Percentiles rank a stretch among this genome's conserved stretches.
These are phyloP conservation scores for Scotopteryx bipunctaria DNA, from an alignment of 2,888 invertebrate genomes.

Conservation along the genomic window DNA sequence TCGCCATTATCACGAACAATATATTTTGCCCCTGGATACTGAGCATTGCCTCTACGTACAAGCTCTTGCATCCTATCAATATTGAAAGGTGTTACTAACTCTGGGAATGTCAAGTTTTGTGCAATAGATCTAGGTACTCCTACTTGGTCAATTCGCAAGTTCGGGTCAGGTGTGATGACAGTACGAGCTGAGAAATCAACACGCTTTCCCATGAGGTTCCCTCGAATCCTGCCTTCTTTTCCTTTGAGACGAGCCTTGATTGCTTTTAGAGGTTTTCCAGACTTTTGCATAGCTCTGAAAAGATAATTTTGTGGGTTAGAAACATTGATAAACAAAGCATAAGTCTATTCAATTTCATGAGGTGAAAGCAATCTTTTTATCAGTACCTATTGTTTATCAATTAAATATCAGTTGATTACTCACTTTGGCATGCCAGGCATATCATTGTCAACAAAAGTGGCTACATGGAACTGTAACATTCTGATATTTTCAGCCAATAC, in stretches of 20 bases:
- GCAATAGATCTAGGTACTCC: constrained; percentile 99
- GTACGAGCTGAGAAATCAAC: constrained; percentile 99
- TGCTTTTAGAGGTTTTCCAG: constrained; percentile 98
- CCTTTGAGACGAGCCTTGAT: constrained; percentile 98
- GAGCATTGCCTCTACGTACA: constrained; percentile 97
- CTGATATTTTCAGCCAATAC: constrained; percentile 98
- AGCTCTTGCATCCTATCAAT: constrained; percentile 97
- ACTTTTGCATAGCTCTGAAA: constrained; percentile 97
- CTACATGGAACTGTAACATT: constrained; percentile 99
- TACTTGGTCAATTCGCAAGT: constrained; percentile 97
- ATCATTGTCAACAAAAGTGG: constrained; percentile 98
- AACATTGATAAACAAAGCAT: not conserved
- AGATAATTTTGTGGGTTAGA: constrained; percentile 13
- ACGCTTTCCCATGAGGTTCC: constrained; percentile 99
- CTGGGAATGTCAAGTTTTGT: constrained; percentile 99
- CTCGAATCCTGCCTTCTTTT: constrained; percentile 99
- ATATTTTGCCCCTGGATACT: constrained; percentile 99
- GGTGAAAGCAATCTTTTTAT: too few species aligned
- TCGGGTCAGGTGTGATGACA: constrained; percentile 98
- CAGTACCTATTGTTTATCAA: too few species aligned
- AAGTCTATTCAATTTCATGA: too few species aligned
- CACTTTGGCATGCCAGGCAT: constrained; percentile 97
- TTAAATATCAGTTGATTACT: too few species aligned
- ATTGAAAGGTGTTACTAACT: constrained; percentile 99
- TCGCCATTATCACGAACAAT: constrained; percentile 99